Conservation (phyloP, 2,888 invertebrate genomes). For the Papilio demoleus region DNA sequence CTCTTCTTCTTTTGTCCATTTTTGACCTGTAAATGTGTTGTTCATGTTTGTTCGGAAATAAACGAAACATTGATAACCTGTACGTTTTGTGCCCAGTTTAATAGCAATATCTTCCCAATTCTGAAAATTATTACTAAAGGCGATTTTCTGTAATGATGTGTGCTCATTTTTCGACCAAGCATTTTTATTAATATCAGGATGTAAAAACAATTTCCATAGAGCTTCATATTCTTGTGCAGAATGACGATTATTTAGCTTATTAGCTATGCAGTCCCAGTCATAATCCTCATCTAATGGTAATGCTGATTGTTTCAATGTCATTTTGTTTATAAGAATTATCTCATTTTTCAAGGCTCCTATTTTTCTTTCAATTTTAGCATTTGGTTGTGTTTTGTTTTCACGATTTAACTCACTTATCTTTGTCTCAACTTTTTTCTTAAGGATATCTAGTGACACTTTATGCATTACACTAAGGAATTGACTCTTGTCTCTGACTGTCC, state of each 20-base stretch:
- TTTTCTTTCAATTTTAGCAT: constrained; percentile 43
- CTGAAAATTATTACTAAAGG: constrained; percentile 70
- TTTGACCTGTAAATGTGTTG: constrained; percentile 59
- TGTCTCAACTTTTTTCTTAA: constrained; percentile 51
- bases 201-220: constrained; percentile 88
- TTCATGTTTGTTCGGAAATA: constrained; percentile 83
- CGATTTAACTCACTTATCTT: constrained; percentile 55
- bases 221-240: constrained; percentile 85
- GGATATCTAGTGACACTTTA: constrained; percentile 60
- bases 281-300: constrained; percentile 72
- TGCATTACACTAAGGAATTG: constrained; percentile 77
- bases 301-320: constrained; percentile 59
- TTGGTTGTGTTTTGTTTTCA: constrained; percentile 42
- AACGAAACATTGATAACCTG: constrained; percentile 88
- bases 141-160: constrained; percentile 56
- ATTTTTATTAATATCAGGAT: constrained; percentile 85
- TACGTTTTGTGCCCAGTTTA: constrained; percentile 82
- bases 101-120: constrained; percentile 87
- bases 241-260: constrained; percentile 80
- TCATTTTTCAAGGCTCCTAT: constrained; percentile 51
- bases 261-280: constrained; percentile 84
- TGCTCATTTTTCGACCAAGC: constrained; percentile 66
- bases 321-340: constrained; percentile 52
- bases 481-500: constrained; percentile 84
- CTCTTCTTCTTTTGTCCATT: constrained; percentile 89